phyloP scores from a whole-genome alignment of 2,888 invertebrate species.

The Spicauda simplicius region DNA sequence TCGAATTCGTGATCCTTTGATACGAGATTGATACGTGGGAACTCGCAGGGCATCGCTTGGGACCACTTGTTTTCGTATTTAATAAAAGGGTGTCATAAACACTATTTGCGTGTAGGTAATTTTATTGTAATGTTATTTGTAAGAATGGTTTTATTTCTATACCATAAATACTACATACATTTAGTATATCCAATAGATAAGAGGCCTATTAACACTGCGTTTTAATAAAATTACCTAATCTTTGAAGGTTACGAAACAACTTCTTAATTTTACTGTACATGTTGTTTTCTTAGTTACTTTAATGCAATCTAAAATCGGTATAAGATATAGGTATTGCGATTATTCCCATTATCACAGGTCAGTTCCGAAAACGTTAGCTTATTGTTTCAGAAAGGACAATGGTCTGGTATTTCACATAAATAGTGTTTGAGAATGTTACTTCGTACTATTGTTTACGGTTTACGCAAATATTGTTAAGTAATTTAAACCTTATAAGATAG shows the following conservation, averaged over 20 bases:
- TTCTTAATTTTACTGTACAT: no score
- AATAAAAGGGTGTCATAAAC: background rate
- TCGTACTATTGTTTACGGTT: slow-evolving; percentile 26
- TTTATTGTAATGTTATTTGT: no score
- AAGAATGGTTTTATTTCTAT: no score
- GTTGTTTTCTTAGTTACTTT: background rate
- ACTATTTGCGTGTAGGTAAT: background rate
- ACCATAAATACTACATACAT: no score
- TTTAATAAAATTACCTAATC: no score
- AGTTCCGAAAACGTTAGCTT: slow-evolving; percentile 21
- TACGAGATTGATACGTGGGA: slow-evolving; percentile 26
- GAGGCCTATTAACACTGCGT: no score
- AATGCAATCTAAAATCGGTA: background rate
- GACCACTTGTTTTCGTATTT: slow-evolving; percentile 17
- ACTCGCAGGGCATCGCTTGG: slow-evolving; percentile 5
- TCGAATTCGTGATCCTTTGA: slow-evolving; percentile 31
- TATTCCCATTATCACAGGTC: slow-evolving; percentile 17
- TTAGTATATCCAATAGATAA: no score
- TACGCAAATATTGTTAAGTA: slow-evolving; percentile 30
- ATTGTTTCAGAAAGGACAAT: slow-evolving; percentile 33
- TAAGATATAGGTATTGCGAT: background rate
- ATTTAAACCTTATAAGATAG: slow-evolving; percentile 18
- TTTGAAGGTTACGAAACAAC: no score
- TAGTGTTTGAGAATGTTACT: slow-evolving; percentile 27
- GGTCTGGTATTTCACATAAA: slow-evolving; percentile 33